A percentile compares a stretch with the other conserved stretches of the same genome.
phyloP scores from a whole-genome alignment of 2,888 invertebrate species.

The Oxyscelio sp. region DNA sequence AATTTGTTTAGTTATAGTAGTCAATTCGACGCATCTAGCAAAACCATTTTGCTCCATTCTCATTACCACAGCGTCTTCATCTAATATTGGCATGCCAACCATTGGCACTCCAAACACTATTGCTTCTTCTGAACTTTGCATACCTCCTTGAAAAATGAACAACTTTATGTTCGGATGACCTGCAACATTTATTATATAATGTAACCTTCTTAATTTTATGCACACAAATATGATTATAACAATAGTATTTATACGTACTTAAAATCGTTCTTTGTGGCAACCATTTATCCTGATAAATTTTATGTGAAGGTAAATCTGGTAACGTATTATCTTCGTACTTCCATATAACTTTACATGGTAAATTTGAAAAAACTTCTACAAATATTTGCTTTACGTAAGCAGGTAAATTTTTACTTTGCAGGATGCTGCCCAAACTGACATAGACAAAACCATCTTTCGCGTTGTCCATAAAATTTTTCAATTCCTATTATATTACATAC shows the following conservation, averaged over 20 bases:
- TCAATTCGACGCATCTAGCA: slow-evolving; percentile 66
- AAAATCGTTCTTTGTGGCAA: slow-evolving; percentile 78
- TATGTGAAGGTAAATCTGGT: slow-evolving; percentile 61
- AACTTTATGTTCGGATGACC: slow-evolving; percentile 81
- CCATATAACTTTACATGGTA: slow-evolving; percentile 78
- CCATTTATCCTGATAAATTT: slow-evolving; percentile 77
- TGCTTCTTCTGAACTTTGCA: slow-evolving; percentile 81
- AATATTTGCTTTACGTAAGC: slow-evolving; percentile 45
- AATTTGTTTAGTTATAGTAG: slow-evolving; percentile 36
- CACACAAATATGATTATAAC: too few species aligned
- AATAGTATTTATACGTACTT: too few species aligned
- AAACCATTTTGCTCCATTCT: slow-evolving; percentile 72
- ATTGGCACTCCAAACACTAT: slow-evolving; percentile 78
- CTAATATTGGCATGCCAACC: slow-evolving; percentile 79
- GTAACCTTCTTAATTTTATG: too few species aligned
- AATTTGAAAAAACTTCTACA: slow-evolving; percentile 69
- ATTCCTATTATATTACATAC: too few species aligned
- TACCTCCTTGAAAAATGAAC: slow-evolving; percentile 80
- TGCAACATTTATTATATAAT: slow-evolving; percentile 7
- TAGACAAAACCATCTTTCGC: slow-evolving; percentile 79
- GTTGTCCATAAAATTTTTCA: too few species aligned
- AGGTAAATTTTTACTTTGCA: slow-evolving; percentile 33
- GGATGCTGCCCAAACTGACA: slow-evolving; percentile 77
- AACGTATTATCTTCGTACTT: slow-evolving; percentile 74
- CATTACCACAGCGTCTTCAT: slow-evolving; percentile 75